These are phyloP conservation scores for Triplophysa tibetana DNA, from an alignment of 2,113 vertebrate genomes.

Conservation along the genomic window DNA sequence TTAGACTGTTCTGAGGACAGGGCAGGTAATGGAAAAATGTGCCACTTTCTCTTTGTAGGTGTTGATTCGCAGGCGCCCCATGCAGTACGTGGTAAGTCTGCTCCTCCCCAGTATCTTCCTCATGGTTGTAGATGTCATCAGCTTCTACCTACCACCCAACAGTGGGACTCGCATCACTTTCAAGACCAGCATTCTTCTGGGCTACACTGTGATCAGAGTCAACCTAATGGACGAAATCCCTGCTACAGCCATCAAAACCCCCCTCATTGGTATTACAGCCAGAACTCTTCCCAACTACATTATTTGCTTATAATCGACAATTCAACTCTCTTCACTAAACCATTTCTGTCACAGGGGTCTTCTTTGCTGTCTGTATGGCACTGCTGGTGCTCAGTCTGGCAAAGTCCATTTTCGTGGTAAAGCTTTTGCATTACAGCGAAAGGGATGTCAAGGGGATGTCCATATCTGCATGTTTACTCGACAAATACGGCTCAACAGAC, in stretches of 20 bases:
- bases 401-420: slow-evolving; percentile 82
- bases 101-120: slow-evolving; percentile 85
- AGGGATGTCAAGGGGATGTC: slow-evolving; percentile 70
- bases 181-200: slow-evolving; percentile 83
- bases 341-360: slow-evolving; percentile 70
- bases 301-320: neutral
- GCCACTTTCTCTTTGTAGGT: slow-evolving; percentile 65
- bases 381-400: slow-evolving; percentile 82
- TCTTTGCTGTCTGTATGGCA: slow-evolving; percentile 83
- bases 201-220: slow-evolving; percentile 85
- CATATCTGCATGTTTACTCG: slow-evolving; percentile 72
- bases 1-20: neutral
- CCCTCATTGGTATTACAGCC: slow-evolving; percentile 76
- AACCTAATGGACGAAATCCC: slow-evolving; percentile 81
- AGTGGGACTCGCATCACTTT: slow-evolving; percentile 80
- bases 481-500: slow-evolving; percentile 70
- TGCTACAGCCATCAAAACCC: slow-evolving; percentile 67
- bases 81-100: slow-evolving; percentile 80
- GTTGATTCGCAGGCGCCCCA: slow-evolving; percentile 80
- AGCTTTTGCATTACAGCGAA: slow-evolving; percentile 75
- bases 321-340: neutral
- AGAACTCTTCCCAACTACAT: neutral
- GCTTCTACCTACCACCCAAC: slow-evolving; percentile 82
- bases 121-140: slow-evolving; percentile 82
- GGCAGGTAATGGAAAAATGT: slow-evolving; percentile 5